Base-by-base conservation (phyloP, 1,140 invertebrate genomes). In the Drosophila kikkawai region DNA sequence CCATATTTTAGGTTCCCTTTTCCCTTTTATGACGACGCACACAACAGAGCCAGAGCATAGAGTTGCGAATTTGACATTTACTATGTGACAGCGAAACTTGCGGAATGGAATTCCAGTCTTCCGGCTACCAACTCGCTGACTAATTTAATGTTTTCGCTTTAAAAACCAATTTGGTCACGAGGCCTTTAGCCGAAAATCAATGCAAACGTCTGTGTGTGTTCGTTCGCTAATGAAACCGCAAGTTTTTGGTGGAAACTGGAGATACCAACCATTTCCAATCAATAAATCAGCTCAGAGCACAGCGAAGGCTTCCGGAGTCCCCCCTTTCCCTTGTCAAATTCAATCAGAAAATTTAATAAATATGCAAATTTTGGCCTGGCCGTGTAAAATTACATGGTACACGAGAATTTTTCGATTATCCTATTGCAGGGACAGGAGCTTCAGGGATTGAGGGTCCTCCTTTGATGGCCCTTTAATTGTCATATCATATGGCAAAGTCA, bases 311-410 rank as follows among this genome's bases (percentile, higher is more conserved):
- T 69, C 36, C 39, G 2, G 0, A 1, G n/a, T 41, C 58, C 53
- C 58, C 53, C 57, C 42, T 36, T 26, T 41, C 42, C 70, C 36
- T 71, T 79, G 84, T 88, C 77, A 71, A 80, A 75, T 80, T 84
- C 84, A 88, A 84, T 84, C 84, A 75, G 42, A 80, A 88, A 88
- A 90, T 88, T 84, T 84, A 90, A 88, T 88, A 88, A 90, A 88
- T 84, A 88, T 88, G 84, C 85, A 88, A 88, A 88, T 88, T 88
- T 66, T 7, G 15, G 39, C 48, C 51, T 45, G 56, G 29, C 32
- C 59, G 65, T 82, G 73, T 76, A 70, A 77, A 82, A 82, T 87
- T 81, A 84, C 67, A 26, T 26, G 68, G 69, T 51, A 73, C 74
- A 84, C 66, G 81, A 60, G 60, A 69, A 75, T 75, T 75, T 78